These are phyloP conservation scores for Craniophora ligustri DNA, from an alignment of 2,888 invertebrate genomes.

Conservation along the genomic window DNA sequence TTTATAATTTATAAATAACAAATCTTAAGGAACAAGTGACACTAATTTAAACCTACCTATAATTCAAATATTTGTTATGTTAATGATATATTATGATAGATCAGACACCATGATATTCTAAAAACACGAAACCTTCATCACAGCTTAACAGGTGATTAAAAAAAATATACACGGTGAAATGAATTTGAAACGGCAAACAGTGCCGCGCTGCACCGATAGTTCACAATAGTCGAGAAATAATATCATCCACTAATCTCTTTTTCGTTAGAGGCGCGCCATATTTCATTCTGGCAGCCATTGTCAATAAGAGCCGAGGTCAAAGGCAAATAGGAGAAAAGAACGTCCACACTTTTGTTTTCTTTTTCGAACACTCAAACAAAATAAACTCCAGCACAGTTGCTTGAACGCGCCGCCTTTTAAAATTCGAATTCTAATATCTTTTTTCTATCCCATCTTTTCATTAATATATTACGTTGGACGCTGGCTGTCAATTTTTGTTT, in stretches of 20 bases:
- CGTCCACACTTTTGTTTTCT: slow-evolving; percentile 82
- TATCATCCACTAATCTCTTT: slow-evolving; percentile 86
- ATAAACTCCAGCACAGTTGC: slow-evolving; percentile 81
- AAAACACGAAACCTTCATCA: slow-evolving; percentile 78
- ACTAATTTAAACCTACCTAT: slow-evolving; percentile 28
- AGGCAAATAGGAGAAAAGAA: slow-evolving; percentile 86
- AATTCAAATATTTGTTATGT: slow-evolving; percentile 47
- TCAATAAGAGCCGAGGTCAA: slow-evolving; percentile 86
- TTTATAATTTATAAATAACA: too few species aligned
- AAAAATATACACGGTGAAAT: slow-evolving; percentile 70
- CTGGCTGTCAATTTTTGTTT: slow-evolving; percentile 80
- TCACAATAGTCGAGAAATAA: slow-evolving; percentile 74
- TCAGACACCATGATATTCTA: slow-evolving; percentile 59
- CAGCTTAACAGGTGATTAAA: slow-evolving; percentile 75
- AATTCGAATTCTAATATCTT: slow-evolving; percentile 80
- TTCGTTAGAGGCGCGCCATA: slow-evolving; percentile 85
- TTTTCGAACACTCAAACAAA: slow-evolving; percentile 84
- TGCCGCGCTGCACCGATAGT: slow-evolving; percentile 66
- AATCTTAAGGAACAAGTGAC: too few species aligned
- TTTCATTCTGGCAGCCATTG: slow-evolving; percentile 88
- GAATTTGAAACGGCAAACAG: slow-evolving; percentile 74
- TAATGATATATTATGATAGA: slow-evolving; percentile 40
- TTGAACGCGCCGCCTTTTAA: slow-evolving; percentile 85
- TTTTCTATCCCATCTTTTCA: slow-evolving; percentile 83
- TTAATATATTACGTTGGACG: slow-evolving; percentile 85